These are phyloP conservation scores for Rhynchophorus ferrugineus DNA, from an alignment of 1,140 invertebrate genomes.

Conservation along the genomic window DNA sequence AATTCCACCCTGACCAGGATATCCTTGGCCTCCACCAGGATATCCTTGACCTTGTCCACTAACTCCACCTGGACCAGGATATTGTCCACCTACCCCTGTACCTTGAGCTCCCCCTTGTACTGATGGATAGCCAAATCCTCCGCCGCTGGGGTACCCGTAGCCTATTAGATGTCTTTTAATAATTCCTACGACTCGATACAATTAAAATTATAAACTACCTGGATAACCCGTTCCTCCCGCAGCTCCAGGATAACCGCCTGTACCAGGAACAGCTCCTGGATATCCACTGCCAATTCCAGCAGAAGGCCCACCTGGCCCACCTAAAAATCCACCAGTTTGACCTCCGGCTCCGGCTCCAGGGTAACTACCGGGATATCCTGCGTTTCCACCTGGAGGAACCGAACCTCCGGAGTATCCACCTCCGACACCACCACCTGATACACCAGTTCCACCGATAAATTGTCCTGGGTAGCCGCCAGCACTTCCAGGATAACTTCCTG, in stretches of 20 bases:
- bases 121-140: background rate
- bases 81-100: background rate
- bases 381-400: background rate
- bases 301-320: background rate
- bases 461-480: background rate
- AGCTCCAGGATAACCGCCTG: background rate
- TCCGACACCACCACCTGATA: slow-evolving; percentile 6
- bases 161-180: too few relatives aligned
- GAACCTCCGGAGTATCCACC: slow-evolving; percentile 2
- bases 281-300: background rate
- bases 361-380: slow-evolving; percentile 1
- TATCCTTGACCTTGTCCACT: background rate
- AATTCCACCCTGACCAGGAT: background rate
- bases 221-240: background rate
- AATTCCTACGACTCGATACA: background rate
- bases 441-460: slow-evolving; percentile 1
- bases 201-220: background rate
- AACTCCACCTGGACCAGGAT: background rate
- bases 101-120: background rate
- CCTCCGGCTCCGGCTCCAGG: slow-evolving; percentile 11
- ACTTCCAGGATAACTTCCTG: slow-evolving; percentile 2
- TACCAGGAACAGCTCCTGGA: background rate
- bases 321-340: slow-evolving; percentile 8
- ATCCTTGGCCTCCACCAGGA: background rate
- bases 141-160: too few relatives aligned